A percentile compares a stretch with the other conserved stretches of the same genome.
These are phyloP conservation scores for Microtus californicus DNA, from an alignment of 2,797 vertebrate genomes.

Conservation along the genomic window DNA sequence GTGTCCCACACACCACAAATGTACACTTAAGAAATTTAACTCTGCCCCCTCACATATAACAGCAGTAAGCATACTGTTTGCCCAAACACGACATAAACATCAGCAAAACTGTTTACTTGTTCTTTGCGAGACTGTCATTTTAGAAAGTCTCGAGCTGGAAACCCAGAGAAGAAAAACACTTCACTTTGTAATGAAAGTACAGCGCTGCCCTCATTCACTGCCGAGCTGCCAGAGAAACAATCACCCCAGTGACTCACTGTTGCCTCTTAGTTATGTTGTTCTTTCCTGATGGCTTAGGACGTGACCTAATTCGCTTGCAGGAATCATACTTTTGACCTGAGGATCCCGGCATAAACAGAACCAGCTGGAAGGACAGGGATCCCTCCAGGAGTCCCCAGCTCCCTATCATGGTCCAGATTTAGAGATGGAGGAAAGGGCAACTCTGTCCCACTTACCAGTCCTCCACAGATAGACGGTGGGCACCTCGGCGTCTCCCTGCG, in stretches of 20 bases:
- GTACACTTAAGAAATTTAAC: constrained; percentile 5
- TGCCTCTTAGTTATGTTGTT: constrained; percentile 47
- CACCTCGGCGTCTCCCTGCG: constrained; percentile 91
- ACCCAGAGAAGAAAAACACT: neutral
- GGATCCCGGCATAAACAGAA: neutral
- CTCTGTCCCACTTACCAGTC: constrained; percentile 91
- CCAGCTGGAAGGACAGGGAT: neutral
- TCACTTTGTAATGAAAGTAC: constrained; percentile 50
- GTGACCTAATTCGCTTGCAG: constrained; percentile 59
- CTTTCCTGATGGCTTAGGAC: constrained; percentile 6
- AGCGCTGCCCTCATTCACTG: constrained; percentile 45
- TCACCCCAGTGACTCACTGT: constrained; percentile 52
- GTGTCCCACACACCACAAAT: constrained; percentile 63
- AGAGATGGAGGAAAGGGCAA: neutral
- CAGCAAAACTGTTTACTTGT: neutral
- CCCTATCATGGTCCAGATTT: neutral
- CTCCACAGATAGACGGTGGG: constrained; percentile 96
- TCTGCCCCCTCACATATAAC: neutral
- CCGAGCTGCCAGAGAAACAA: neutral
- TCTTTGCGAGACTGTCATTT: neutral
- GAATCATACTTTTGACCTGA: constrained; percentile 34
- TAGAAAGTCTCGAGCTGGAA: constrained; percentile 4
- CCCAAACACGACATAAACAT: neutral
- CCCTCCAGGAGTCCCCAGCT: neutral
- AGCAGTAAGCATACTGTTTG: neutral